phyloP scores from a whole-genome alignment of 37 sponge, comb jelly and placozoan species.

The Cladorhizidae sp. region DNA sequence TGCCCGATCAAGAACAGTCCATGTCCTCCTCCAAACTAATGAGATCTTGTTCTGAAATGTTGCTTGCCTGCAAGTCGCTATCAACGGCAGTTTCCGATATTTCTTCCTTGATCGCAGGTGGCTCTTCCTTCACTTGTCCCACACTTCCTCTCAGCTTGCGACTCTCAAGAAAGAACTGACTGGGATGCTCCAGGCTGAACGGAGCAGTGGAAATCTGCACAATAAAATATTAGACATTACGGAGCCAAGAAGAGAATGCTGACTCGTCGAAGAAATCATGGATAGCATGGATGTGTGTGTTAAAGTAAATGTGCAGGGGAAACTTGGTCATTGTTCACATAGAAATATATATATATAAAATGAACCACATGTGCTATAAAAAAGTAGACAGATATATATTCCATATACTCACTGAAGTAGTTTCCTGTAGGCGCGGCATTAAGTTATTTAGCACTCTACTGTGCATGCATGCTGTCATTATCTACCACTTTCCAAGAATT shows the following conservation, averaged over 20 bases:
- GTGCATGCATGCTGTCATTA: too few species aligned
- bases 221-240: too few species aligned
- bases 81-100: neutral
- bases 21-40: conserved; percentile 14
- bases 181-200: conserved; percentile 86
- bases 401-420: too few species aligned
- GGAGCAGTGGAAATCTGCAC: conserved; percentile 18
- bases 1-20: conserved; percentile 6
- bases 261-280: neutral
- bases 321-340: too few species aligned
- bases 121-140: neutral
- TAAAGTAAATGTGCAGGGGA: too few species aligned
- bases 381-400: too few species aligned
- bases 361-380: too few species aligned
- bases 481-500: too few species aligned
- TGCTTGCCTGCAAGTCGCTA: neutral
- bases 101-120: neutral
- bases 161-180: conserved; percentile 88
- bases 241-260: neutral
- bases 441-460: too few species aligned
- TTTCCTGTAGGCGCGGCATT: too few species aligned
- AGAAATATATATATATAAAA: too few species aligned
- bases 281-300: too few species aligned
- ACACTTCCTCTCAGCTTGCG: conserved; percentile 33
- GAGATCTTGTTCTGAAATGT: conserved; percentile 38